phyloP scores from a whole-genome alignment of 2,797 vertebrate species.

The Xerus rutilus region DNA sequence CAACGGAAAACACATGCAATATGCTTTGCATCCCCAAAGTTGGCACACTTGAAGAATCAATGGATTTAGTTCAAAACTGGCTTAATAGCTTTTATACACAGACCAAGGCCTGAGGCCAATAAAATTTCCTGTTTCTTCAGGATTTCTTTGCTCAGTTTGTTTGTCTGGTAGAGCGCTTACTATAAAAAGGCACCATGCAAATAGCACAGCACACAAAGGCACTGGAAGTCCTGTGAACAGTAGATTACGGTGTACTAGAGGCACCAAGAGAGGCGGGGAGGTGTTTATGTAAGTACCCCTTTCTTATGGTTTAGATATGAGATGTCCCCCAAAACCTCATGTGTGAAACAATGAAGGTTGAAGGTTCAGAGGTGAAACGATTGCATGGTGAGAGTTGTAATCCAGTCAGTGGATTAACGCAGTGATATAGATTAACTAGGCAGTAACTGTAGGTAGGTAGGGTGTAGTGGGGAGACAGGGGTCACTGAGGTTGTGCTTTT shows the following conservation, averaged over 20 bases:
- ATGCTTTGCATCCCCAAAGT: slow-evolving; percentile 3
- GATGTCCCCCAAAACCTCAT: too few relatives aligned
- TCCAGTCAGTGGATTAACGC: too few relatives aligned
- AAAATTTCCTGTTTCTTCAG: slow-evolving; percentile 15
- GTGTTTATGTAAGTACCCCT: neutral
- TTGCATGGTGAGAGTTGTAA: too few relatives aligned
- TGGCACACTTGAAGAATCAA: slow-evolving; percentile 59
- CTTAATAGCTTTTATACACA: slow-evolving; percentile 12
- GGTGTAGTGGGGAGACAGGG: too few relatives aligned
- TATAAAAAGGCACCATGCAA: neutral
- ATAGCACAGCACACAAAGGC: neutral
- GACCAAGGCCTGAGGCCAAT: neutral
- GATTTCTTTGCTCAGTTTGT: neutral
- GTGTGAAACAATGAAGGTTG: too few relatives aligned
- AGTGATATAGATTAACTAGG: too few relatives aligned
- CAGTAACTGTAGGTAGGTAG: too few relatives aligned
- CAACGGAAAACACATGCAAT: neutral
- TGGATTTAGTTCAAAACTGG: slow-evolving; percentile 49
- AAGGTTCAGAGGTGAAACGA: too few relatives aligned
- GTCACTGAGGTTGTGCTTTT: too few relatives aligned
- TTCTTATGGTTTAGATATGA: too few relatives aligned
- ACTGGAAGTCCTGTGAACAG: neutral
- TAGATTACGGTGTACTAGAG: neutral
- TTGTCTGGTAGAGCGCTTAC: neutral
- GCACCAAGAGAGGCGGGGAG: neutral